A percentile compares a stretch with the other conserved stretches of the same genome.
phyloP scores from a whole-genome alignment of 2,113 vertebrate genomes.

The Gallinago paraguaiae region DNA sequence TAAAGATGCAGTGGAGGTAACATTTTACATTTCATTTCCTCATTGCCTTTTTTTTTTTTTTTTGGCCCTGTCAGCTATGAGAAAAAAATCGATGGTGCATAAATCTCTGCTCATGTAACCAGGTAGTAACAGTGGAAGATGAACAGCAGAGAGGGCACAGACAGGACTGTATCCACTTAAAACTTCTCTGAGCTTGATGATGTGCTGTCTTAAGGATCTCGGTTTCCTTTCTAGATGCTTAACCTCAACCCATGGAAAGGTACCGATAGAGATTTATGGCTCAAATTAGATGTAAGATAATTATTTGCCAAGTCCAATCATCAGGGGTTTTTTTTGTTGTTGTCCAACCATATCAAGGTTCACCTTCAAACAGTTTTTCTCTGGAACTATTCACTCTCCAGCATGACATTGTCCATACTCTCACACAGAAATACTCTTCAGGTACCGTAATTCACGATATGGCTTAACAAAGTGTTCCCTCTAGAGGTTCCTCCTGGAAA shows the following conservation, averaged over 20 bases:
- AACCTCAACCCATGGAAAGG: background rate
- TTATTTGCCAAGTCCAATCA: background rate
- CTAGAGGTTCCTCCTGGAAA: conserved; percentile 12
- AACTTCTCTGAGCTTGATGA: background rate
- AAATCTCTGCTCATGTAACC: background rate
- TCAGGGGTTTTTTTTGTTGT: background rate
- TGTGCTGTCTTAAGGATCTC: background rate
- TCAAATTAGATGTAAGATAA: background rate
- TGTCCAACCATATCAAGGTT: background rate
- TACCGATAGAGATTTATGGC: background rate
- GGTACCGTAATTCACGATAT: background rate
- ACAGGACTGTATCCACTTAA: background rate
- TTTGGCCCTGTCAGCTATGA: conserved; percentile 22
- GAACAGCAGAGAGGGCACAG: background rate
- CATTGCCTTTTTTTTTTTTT: background rate
- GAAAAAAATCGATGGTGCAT: conserved; percentile 17
- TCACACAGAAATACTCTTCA: background rate
- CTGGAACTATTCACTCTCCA: background rate
- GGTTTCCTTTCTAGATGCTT: background rate
- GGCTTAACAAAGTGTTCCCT: conserved; percentile 49
- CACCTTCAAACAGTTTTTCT: background rate
- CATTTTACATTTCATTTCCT: conserved; percentile 30
- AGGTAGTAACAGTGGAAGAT: background rate
- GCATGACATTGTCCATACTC: background rate
- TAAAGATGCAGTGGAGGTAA: conserved; percentile 33